These are phyloP conservation scores for Solen grandis DNA, from an alignment of 1,140 invertebrate genomes.

Conservation along the genomic window DNA sequence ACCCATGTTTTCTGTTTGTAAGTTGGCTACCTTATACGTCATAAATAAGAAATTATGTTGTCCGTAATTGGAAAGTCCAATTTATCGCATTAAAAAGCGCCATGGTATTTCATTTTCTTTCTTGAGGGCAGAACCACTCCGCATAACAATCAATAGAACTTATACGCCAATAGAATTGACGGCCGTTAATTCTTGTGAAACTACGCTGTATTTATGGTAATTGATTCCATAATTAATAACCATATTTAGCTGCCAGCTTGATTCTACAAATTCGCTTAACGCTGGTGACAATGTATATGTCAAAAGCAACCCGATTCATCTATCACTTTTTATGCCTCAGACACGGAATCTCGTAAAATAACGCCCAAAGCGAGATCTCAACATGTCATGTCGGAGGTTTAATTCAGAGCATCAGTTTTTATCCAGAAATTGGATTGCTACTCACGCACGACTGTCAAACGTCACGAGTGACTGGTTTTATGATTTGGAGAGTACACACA, in stretches of 20 bases:
- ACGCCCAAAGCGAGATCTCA: constrained; percentile 30
- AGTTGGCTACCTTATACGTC: no score
- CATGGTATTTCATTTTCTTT: neutral
- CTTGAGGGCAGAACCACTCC: neutral
- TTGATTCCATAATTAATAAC: constrained; percentile 57
- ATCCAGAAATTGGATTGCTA: neutral
- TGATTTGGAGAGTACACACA: neutral
- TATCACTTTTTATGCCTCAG: constrained; percentile 37
- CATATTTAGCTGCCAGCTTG: constrained; percentile 7
- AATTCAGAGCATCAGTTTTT: neutral
- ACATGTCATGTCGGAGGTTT: neutral
- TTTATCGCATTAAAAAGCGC: neutral
- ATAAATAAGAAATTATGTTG: neutral
- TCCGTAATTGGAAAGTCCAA: neutral
- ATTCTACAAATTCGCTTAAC: constrained; percentile 50
- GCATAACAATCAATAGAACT: neutral
- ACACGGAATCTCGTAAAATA: constrained; percentile 54
- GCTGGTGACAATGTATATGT: constrained; percentile 45
- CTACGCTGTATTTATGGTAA: constrained; percentile 55
- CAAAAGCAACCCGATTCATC: constrained; percentile 46
- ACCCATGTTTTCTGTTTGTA: no score
- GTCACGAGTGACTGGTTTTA: neutral
- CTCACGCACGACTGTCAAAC: neutral
- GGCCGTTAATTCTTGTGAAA: constrained; percentile 11
- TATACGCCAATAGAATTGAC: neutral